A percentile compares a stretch with the other conserved stretches of the same genome.
Evolutionary conservation across 2,797 vertebrate species (phyloP).

Genomic region (Sebastes dallii): DNA sequence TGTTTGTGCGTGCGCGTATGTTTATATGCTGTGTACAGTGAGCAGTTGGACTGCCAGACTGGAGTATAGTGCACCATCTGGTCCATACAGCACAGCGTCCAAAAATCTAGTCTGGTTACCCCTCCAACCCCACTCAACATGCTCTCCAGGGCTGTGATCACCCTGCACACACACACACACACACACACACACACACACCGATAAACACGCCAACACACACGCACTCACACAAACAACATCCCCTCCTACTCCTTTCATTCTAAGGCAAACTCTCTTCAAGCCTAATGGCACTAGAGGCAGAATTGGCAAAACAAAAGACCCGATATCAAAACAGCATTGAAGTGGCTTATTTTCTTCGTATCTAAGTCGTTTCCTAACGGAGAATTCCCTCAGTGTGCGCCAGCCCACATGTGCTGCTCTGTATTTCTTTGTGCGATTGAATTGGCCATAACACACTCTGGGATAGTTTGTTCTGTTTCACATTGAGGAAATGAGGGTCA

Average conservation of each 20-base stretch:
- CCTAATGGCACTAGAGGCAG: constrained; percentile 72
- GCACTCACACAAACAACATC: constrained; percentile 57
- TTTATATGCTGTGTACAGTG: constrained; percentile 74
- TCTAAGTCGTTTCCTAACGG: constrained; percentile 60
- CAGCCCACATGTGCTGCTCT: constrained; percentile 64
- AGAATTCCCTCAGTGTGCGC: constrained; percentile 60
- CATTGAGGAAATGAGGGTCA: constrained; percentile 84
- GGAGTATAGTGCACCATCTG: constrained; percentile 97
- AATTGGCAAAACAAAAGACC: constrained; percentile 75
- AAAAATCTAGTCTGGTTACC: constrained; percentile 96
- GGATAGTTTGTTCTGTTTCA: constrained; percentile 80
- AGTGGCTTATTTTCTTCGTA: constrained; percentile 55
- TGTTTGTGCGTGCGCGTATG: constrained; percentile 65
- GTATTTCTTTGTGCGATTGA: constrained; percentile 70
- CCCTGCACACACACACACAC: constrained; percentile 49
- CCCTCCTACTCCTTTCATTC: constrained; percentile 69
- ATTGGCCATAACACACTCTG: constrained; percentile 70
- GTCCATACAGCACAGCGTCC: constrained; percentile 91
- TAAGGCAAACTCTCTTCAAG: constrained; percentile 70
- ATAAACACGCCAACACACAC: constrained; percentile 40
- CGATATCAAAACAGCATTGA: constrained; percentile 71
- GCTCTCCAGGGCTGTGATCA: constrained; percentile 79
- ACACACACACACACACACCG: constrained; percentile 20
- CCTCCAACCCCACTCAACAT: constrained; percentile 79
- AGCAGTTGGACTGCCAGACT: constrained; percentile 99